Evolutionary conservation across 2,888 invertebrate genomes (phyloP), one percentile per base, ranked within the genome.

Genomic region (Dorcus parallelipipedus): DNA sequence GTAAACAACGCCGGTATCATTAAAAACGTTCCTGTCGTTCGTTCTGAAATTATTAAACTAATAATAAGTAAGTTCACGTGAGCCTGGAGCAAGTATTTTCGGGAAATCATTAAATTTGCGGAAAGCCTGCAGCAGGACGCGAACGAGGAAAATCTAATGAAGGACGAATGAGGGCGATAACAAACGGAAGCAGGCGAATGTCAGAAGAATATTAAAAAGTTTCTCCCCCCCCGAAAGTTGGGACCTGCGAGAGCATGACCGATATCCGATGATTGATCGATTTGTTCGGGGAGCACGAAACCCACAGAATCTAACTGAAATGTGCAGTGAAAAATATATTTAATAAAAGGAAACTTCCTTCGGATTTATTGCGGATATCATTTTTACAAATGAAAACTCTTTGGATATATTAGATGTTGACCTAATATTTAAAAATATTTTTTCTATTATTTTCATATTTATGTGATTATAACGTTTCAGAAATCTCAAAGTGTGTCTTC

Each of bases 31-130:
- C 4, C 33, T 8, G 38, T 17, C 26, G 9, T 38, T 49, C 9
- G 49, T 42, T 7, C 26, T 5, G 26, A 33, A 33, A 6, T 33
- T 33, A 33, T 33, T 33, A 33, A 33, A 33, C 26, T 33, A 33
- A 33, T 33, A 33, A 33, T 33, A 33, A 33, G 26, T 7, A 33
- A 33, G 23, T 45, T 45, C 45, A 45, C 20, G 45, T 20, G 45
- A 43, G 17, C 17, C 8, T 3, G 14, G 20, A 20, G 10, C n/a
- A 43, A 45, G 45, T 45, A 45, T 45, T 45, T 45, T 45, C 23
- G 45, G 33, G 43, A 53, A 45, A 45, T 53, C 53, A 53, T 53
- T 53, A 53, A 53, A 53, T 43, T 53, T 53, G 41, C 43, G 45
- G 43, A 45, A 47, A 42, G 40, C 50, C 38, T 40, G 10, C 10